A percentile compares a stretch with the other conserved stretches of the same genome.
phyloP scores from a whole-genome alignment of 30 jellyfish, hydroid and myxozoan species.

The Nemopilema nomurai region DNA sequence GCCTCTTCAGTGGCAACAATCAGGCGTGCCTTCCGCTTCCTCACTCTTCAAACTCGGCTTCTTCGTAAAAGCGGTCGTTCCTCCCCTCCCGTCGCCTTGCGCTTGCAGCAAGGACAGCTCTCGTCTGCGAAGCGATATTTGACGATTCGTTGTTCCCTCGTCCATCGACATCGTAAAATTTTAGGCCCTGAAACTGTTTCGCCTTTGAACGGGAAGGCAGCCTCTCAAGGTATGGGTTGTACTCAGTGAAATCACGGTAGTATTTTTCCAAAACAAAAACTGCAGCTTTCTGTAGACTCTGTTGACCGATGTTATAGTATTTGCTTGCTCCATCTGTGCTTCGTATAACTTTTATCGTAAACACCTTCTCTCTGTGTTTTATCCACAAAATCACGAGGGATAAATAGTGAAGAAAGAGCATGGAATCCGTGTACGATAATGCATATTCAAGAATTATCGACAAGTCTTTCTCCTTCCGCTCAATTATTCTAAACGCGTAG shows the following conservation, averaged over 20 bases:
- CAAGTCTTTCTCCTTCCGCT: neutral
- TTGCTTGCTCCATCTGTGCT: conserved; percentile 86
- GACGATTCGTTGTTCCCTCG: conserved; percentile 67
- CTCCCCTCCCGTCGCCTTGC: conserved; percentile 97
- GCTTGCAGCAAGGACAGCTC: conserved; percentile 96
- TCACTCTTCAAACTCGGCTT: conserved; percentile 91
- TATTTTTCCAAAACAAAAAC: conserved; percentile 80
- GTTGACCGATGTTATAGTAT: conserved; percentile 85
- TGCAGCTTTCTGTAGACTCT: conserved; percentile 88
- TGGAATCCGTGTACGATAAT: conserved; percentile 76
- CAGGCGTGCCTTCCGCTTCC: conserved; percentile 92
- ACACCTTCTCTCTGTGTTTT: conserved; percentile 79
- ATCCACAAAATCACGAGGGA: conserved; percentile 90
- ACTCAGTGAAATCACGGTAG: conserved; percentile 89
- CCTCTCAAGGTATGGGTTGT: conserved; percentile 89
- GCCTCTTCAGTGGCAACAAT: conserved; percentile 97
- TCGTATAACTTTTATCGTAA: conserved; percentile 84
- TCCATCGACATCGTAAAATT: conserved; percentile 94
- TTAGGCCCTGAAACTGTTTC: conserved; percentile 80
- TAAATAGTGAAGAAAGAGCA: conserved; percentile 87
- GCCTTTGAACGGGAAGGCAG: conserved; percentile 85
- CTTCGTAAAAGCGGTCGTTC: conserved; percentile 97
- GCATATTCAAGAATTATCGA: neutral
- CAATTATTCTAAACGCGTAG: neutral
- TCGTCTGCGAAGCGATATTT: conserved; percentile 78